Base-by-base conservation (phyloP, 2,113 vertebrate genomes). In the Cavia aperea region DNA sequence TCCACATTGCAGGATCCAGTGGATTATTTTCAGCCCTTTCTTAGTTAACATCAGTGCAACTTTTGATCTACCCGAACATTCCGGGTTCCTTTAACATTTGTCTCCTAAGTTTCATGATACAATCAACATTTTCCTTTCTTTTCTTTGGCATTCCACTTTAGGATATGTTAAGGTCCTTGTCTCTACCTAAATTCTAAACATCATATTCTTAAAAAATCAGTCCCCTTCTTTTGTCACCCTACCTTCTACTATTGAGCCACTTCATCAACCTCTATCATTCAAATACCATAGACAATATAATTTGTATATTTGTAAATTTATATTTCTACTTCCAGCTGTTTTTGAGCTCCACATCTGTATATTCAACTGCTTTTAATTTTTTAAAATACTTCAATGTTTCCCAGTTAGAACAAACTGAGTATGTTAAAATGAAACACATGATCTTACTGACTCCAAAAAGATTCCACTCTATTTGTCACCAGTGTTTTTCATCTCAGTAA, bases 241-340 rank as follows among this genome's bases (percentile, higher is more conserved):
- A 93, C 39, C 49, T 66, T 85, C 46, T 84, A 60, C 62, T 87
- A 81, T 58, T 73, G 92, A 92, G 29, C 81, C 78, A 84, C 56
- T 89, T 91, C 8, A 58, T 75, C 63, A 92, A 46, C 8, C 4
- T 73, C 65, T 89, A 29, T 56, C 70, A 87, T 72, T 81, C 49
- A 81, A 89, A 89, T 31, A 77, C 29, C 46, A 78, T 82, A 58
- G 54, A 81, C 13, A 81, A 24, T 33, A 24, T 21, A 83, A 88
- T 15, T 21, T 85, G 82, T 62, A 23, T 84, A 92, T 60, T 81
- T 31, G 21, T 24, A 79, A 93, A 60, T 89, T 91, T 6, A 0
- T 33, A 92, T 73, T 93, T 88, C 62, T 39, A 88, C 51, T 11
- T 88, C 12, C 21, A 49, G 65, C 36, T 84, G 21, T 70, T 90